Evolutionary conservation across 2,113 vertebrate genomes (phyloP).

Genomic region (Ramphastos sulfuratus): DNA sequence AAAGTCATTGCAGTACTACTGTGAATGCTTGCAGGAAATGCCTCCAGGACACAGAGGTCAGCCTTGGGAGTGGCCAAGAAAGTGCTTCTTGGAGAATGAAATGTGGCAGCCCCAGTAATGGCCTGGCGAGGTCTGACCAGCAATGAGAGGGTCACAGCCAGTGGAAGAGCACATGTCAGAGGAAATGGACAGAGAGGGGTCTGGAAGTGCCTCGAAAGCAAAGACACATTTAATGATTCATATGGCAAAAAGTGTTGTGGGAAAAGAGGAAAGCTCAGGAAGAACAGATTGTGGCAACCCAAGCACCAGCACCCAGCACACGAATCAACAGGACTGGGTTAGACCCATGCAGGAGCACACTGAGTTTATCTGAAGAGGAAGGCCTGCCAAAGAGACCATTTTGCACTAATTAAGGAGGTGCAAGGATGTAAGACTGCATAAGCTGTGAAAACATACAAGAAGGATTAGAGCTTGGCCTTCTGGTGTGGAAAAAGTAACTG

Average conservation of each 20-base stretch:
- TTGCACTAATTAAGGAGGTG: not conserved
- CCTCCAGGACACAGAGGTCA: not conserved
- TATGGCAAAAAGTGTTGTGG: not conserved
- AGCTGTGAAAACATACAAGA: not conserved
- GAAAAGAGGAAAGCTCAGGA: not conserved
- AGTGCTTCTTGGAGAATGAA: fast-evolving
- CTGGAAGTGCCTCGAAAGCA: not conserved
- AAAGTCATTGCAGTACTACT: not conserved
- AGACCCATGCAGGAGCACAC: not conserved
- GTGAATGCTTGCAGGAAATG: not conserved
- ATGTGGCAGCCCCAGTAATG: fast-evolving
- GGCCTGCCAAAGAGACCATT: not conserved
- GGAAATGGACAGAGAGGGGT: not conserved
- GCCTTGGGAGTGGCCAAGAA: not conserved
- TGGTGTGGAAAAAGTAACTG: not conserved
- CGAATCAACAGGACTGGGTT: slow-evolving; percentile 1
- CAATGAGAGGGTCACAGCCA: not conserved
- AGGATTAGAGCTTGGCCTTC: not conserved
- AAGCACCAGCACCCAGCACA: not conserved
- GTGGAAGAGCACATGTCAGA: not conserved
- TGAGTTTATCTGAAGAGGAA: not conserved
- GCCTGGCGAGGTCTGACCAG: not conserved
- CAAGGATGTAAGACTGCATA: not conserved
- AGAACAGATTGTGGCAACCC: not conserved
- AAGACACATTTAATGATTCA: not conserved